Conservation (phyloP, 2,113 vertebrate species). For the Crotalus tigris region DNA sequence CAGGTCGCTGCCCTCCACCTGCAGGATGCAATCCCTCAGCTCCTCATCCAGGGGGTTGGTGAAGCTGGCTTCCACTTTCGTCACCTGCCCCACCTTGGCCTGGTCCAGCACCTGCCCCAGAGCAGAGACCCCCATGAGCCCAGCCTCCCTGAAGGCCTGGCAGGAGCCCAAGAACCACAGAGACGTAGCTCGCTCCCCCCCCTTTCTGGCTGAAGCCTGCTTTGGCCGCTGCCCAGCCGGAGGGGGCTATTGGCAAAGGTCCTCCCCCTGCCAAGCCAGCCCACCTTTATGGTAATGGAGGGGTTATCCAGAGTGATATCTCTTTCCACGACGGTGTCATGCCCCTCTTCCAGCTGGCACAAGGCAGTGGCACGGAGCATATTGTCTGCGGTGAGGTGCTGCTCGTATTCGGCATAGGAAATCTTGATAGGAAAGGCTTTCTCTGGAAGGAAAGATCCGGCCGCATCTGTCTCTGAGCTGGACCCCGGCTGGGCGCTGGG, state of each 20-base stretch:
- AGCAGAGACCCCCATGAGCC: not conserved
- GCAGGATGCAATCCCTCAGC: conserved; percentile 64
- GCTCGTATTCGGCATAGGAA: conserved; percentile 63
- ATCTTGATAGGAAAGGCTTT: conserved; percentile 67
- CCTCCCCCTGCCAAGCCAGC: not conserved
- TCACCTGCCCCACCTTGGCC: conserved; percentile 55
- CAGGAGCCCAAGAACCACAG: not conserved
- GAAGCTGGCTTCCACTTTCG: conserved; percentile 68
- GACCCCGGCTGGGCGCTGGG: not conserved
- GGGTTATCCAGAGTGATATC: conserved; percentile 70
- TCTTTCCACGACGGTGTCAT: conserved; percentile 64
- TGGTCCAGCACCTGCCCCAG: conserved; percentile 57
- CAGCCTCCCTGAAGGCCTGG: not conserved
- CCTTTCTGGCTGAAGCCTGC: not conserved
- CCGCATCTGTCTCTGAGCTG: not conserved
- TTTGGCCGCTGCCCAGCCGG: not conserved
- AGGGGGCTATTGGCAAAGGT: not conserved
- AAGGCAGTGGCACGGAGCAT: conserved; percentile 70
- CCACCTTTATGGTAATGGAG: conserved; percentile 64
- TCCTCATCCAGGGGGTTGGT: conserved; percentile 66
- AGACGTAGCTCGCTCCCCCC: fast-evolving
- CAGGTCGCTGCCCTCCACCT: conserved; percentile 71
- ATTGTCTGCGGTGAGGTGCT: conserved; percentile 71
- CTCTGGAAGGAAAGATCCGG: conserved; percentile 49
- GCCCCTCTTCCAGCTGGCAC: conserved; percentile 59